Conservation (phyloP, 2,797 vertebrate species). For the Galaxias olidus region DNA sequence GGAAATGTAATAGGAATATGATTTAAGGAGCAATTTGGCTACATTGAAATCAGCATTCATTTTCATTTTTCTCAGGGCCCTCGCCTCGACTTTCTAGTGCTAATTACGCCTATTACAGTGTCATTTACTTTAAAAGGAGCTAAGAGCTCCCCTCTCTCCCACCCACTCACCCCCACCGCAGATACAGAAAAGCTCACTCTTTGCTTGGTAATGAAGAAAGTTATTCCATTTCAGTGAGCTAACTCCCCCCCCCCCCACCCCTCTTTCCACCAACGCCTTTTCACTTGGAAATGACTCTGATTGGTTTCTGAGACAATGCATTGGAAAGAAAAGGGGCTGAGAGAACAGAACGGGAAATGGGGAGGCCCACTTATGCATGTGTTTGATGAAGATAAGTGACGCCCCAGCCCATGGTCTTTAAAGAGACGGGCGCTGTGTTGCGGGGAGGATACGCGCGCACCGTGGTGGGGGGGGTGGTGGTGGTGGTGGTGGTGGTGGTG, state of each 20-base stretch:
- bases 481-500: too few species aligned
- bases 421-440: constrained; percentile 68
- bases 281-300: constrained; percentile 71
- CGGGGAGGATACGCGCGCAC: constrained; percentile 61
- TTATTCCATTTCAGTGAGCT: constrained; percentile 74
- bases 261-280: constrained; percentile 29
- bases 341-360: not conserved
- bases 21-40: constrained; percentile 72
- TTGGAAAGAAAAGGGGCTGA: constrained; percentile 31
- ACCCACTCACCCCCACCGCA: constrained; percentile 48
- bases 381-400: constrained; percentile 86
- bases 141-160: constrained; percentile 30
- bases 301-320: constrained; percentile 79
- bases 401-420: constrained; percentile 83
- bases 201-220: constrained; percentile 78
- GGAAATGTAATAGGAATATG: constrained; percentile 70
- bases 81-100: constrained; percentile 76
- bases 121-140: constrained; percentile 75
- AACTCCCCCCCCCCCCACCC: not conserved
- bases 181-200: constrained; percentile 66
- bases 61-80: constrained; percentile 78
- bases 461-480: too few species aligned
- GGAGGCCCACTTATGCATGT: constrained; percentile 73
- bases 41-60: constrained; percentile 72
- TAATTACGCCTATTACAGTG: constrained; percentile 84